Evolutionary conservation across 2,113 vertebrate genomes (phyloP), one percentile per base, ranked within the genome.

Genomic region (Pluvialis apricaria): DNA sequence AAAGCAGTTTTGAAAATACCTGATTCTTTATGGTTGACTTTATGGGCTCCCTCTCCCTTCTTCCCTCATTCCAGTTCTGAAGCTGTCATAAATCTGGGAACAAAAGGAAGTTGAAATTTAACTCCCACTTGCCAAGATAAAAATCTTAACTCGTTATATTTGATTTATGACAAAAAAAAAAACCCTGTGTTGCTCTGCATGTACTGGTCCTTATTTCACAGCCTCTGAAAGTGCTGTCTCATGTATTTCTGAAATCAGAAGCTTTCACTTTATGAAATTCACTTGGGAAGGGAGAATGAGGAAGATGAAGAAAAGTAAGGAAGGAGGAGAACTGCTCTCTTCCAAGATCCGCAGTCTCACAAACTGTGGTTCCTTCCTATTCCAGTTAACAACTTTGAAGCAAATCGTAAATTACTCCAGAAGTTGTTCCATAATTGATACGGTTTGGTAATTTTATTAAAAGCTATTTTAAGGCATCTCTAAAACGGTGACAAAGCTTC

Each of bases 21-120:
- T 40, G 69, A 34, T 83, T 82, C 38, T 88, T 88, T 69, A 49
- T 85, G 76, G 60, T 6, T 78, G 73, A 51, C 62, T 66, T 66
- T 44, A 32, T 44, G 64, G 64, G 64, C 13, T 66, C 24, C 19
- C 17, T 90, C 19, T 76, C 32, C 32, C 31, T 60, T 52, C 45
- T 92, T 83, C 12, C 49, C 51, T 86, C 57, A 7, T 66, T 51
- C 65, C 3, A 2, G 38, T 84, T 82, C 34, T 64, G 83, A 96
- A 60, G 49, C 57, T 88, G 55, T 71, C 57, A 21, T 92, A 90
- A 95, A 86, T 91, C 60, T 86, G 77, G 52, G n/a, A 64, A 81
- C 47, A 89, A 76, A 86, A 89, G 83, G 68, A 92, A 90, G 77
- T 58, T 60, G 88, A 88, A 86, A 76, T 65, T 88, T 65, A 92